Evolutionary conservation across 53 echinoderm and acorn worm genomes (phyloP).

Genomic region (Paelopatides confundens): DNA sequence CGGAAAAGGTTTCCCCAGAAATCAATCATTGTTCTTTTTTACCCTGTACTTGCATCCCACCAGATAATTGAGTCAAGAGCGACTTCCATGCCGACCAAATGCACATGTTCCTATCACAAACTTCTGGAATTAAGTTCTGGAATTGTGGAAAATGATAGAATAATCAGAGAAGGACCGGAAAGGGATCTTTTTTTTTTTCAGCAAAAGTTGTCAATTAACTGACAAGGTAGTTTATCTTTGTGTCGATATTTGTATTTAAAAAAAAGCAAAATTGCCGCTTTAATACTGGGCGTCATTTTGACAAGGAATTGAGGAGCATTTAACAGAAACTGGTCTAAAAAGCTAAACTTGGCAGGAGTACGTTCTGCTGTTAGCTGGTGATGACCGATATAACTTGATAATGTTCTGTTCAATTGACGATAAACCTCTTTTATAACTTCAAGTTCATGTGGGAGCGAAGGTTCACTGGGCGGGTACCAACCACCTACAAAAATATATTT

Average conservation of each 20-base stretch:
- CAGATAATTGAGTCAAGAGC: slow-evolving; percentile 77
- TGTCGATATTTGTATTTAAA: slow-evolving; percentile 90
- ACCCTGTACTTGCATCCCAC: slow-evolving; percentile 45
- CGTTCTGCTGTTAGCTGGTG: slow-evolving; percentile 70
- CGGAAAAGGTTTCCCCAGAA: neutral
- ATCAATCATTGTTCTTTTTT: neutral
- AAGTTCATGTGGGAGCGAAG: slow-evolving; percentile 93
- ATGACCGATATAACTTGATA: slow-evolving; percentile 77
- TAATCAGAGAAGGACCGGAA: slow-evolving; percentile 77
- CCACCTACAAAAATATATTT: slow-evolving; percentile 85
- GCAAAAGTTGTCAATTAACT: slow-evolving; percentile 83
- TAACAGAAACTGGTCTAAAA: slow-evolving; percentile 84
- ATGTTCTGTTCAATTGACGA: slow-evolving; percentile 79
- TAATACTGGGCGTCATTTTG: slow-evolving; percentile 87
- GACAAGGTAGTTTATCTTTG: slow-evolving; percentile 82
- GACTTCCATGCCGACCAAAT: slow-evolving; percentile 71
- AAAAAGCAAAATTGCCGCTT: slow-evolving; percentile 87
- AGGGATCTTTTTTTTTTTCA: slow-evolving; percentile 88
- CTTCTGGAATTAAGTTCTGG: slow-evolving; percentile 89
- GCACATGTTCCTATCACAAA: slow-evolving; percentile 95
- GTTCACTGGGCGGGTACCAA: slow-evolving; percentile 92
- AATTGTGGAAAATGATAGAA: too few relatives aligned
- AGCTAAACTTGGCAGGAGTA: slow-evolving; percentile 89
- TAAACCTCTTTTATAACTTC: slow-evolving; percentile 81
- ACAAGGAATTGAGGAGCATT: slow-evolving; percentile 83